A percentile compares a stretch with the other conserved stretches of the same genome.
phyloP scores from a whole-genome alignment of 2,113 vertebrate genomes.

The Melozone crissalis region DNA sequence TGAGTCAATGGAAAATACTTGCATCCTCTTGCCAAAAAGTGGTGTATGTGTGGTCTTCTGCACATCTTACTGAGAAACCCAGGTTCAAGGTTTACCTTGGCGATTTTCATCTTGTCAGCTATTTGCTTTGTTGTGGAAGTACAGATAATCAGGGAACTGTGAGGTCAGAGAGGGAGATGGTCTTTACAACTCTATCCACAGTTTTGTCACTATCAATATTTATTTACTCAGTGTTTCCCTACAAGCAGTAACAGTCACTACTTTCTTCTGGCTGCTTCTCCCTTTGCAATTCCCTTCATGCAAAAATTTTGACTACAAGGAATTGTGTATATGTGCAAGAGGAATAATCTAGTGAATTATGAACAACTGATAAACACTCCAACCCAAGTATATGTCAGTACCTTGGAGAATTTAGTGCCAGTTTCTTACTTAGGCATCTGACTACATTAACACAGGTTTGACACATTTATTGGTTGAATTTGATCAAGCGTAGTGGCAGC shows the following conservation, averaged over 20 bases:
- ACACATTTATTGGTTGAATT: not conserved
- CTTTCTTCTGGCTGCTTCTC: not conserved
- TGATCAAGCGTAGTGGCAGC: fast-evolving
- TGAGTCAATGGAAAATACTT: not conserved
- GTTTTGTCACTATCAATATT: not conserved
- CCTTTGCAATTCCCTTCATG: not conserved
- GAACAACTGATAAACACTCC: not conserved
- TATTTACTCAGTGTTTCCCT: not conserved
- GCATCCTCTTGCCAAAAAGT: not conserved
- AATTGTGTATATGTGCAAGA: not conserved
- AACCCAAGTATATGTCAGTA: not conserved
- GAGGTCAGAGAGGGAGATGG: not conserved
- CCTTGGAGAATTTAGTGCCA: not conserved
- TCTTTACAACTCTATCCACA: not conserved
- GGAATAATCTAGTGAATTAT: not conserved
- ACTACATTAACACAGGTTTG: not conserved
- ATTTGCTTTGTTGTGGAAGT: not conserved
- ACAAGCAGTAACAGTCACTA: fast-evolving
- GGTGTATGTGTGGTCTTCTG: not conserved
- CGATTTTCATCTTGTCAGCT: not conserved
- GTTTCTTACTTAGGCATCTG: not conserved
- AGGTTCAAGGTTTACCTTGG: not conserved
- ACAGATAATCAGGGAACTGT: not conserved
- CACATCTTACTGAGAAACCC: not conserved
- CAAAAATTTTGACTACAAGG: not conserved